These are phyloP conservation scores for Xestia c-nigrum DNA, from an alignment of 2,888 invertebrate species.

Conservation along the genomic window DNA sequence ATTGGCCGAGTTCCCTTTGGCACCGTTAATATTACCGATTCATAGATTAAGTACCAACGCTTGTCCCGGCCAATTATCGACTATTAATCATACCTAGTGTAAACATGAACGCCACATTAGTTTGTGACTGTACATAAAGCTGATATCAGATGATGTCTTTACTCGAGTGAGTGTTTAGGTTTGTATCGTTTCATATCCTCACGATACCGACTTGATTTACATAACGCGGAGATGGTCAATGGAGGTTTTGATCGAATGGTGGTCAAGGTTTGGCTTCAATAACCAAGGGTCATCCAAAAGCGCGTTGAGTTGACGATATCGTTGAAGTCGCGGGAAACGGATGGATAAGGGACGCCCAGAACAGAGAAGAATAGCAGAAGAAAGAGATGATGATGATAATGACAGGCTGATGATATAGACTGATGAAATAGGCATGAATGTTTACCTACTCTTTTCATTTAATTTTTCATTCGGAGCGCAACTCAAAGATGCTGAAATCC, in stretches of 20 bases:
- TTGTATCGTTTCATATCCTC: not conserved
- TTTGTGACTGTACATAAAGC: slow-evolving; percentile 36
- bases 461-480: not conserved
- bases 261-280: too few relatives aligned
- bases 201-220: not conserved
- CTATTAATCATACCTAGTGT: slow-evolving; percentile 72
- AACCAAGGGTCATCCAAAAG: too few relatives aligned
- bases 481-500: not conserved
- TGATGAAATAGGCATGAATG: not conserved
- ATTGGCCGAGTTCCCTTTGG: slow-evolving; percentile 59
- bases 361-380: too few relatives aligned
- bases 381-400: too few relatives aligned
- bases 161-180: not conserved
- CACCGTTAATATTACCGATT: slow-evolving; percentile 68
- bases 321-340: too few relatives aligned
- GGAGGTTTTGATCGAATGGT: too few relatives aligned
- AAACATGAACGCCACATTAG: slow-evolving; percentile 61
- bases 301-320: too few relatives aligned
- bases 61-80: slow-evolving; percentile 73
- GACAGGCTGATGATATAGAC: too few relatives aligned
- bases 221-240: not conserved
- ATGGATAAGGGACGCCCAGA: too few relatives aligned
- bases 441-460: not conserved
- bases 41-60: slow-evolving; percentile 70
- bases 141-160: slow-evolving; percentile 5